These are phyloP conservation scores for Philhelius pedissequus DNA, from an alignment of 2,888 invertebrate species.

Conservation along the genomic window DNA sequence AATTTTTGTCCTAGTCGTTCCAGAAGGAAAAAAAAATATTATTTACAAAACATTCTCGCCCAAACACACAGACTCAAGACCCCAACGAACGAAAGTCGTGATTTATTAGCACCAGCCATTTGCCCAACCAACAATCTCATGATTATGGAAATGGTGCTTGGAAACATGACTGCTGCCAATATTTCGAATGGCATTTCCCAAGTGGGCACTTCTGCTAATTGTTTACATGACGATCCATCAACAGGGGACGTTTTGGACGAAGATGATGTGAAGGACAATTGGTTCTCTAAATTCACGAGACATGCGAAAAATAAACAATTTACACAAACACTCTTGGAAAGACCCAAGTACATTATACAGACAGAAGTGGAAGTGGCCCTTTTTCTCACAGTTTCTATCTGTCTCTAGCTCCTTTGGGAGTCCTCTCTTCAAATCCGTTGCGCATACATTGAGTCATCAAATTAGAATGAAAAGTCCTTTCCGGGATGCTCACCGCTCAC, in stretches of 20 bases:
- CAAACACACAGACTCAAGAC: slow-evolving; percentile 5
- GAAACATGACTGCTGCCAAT: slow-evolving; percentile 30
- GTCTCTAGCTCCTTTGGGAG: slow-evolving; percentile 20
- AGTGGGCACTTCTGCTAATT: slow-evolving; percentile 44
- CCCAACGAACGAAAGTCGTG: slow-evolving; percentile 1
- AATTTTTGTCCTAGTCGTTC: slow-evolving; percentile 4
- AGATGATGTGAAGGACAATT: slow-evolving; percentile 17
- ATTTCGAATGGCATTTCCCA: slow-evolving; percentile 42
- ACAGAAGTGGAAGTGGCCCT: not conserved
- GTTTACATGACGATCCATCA: slow-evolving; percentile 55
- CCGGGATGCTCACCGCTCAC: slow-evolving; percentile 12
- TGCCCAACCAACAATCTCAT: slow-evolving; percentile 29
- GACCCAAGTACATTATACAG: not conserved
- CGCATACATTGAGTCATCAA: slow-evolving; percentile 64
- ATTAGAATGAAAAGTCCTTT: slow-evolving; percentile 60
- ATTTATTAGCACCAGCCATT: slow-evolving; percentile 47
- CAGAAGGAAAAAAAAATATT: not conserved
- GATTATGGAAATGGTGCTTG: not conserved
- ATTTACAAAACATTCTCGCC: slow-evolving; percentile 43
- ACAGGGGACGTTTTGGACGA: not conserved
- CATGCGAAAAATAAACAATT: slow-evolving; percentile 46
- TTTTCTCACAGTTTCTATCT: not conserved
- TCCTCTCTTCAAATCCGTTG: slow-evolving; percentile 26
- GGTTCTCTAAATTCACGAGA: slow-evolving; percentile 41
- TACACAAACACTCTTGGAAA: slow-evolving; percentile 15